Percentiles rank a stretch among this genome's conserved stretches.
phyloP scores from a whole-genome alignment of 2,888 invertebrate genomes.

The Volucella inflata region DNA sequence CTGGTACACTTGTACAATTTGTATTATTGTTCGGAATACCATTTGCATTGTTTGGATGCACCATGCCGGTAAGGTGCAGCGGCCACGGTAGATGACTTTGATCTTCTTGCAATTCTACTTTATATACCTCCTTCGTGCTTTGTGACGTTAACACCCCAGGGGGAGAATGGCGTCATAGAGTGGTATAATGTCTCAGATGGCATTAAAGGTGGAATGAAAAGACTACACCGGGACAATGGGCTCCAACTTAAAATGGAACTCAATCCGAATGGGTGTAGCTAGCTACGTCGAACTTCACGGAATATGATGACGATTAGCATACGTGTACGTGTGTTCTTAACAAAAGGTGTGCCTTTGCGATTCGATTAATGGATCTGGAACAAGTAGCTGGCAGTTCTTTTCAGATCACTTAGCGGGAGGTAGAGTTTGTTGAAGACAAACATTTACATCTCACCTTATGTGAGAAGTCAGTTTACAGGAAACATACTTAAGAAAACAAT shows the following conservation, averaged over 20 bases:
- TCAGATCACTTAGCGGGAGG: constrained; percentile 2
- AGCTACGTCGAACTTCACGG: constrained; percentile 23
- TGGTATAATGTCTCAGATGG: neutral
- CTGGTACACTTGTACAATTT: constrained; percentile 27
- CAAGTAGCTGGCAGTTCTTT: constrained; percentile 40
- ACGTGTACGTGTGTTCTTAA: neutral
- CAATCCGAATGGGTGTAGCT: constrained; percentile 33
- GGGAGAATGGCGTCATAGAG: neutral
- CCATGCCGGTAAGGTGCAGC: constrained; percentile 61
- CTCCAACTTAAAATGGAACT: constrained; percentile 37
- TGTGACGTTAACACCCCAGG: constrained; percentile 28
- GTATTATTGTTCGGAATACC: constrained; percentile 35
- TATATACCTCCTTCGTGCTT: neutral
- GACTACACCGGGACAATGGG: constrained; percentile 27
- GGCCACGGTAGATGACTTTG: constrained; percentile 62
- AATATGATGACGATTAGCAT: constrained; percentile 32
- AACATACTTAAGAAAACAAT: too few species aligned
- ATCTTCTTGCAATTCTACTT: constrained; percentile 23
- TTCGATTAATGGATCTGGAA: constrained; percentile 54
- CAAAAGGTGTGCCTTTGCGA: constrained; percentile 34
- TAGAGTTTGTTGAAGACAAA: constrained; percentile 1
- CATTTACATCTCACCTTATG: too few species aligned
- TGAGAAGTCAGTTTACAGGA: too few species aligned
- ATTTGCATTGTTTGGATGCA: constrained; percentile 57
- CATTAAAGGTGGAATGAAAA: constrained; percentile 1